These are phyloP conservation scores for Plecotus auritus DNA, from an alignment of 2,113 vertebrate genomes.

Conservation along the genomic window DNA sequence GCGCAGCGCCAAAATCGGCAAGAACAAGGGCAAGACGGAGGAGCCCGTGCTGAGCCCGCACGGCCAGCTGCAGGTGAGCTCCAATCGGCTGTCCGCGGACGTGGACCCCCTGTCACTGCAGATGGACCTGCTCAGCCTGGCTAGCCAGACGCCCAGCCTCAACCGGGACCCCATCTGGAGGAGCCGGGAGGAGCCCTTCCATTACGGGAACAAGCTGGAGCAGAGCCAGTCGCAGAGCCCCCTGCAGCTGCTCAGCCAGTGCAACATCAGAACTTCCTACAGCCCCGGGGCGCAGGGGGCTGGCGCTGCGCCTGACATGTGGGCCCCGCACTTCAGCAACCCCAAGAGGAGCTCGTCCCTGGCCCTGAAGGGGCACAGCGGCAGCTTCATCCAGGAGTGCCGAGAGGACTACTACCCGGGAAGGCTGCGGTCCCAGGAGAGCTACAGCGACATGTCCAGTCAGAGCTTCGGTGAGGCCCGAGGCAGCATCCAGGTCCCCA, in stretches of 20 bases:
- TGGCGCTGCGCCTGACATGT: constrained; percentile 83
- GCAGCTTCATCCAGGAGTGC: constrained; percentile 89
- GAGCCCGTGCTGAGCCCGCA: constrained; percentile 79
- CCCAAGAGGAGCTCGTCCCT: constrained; percentile 88
- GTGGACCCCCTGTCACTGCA: constrained; percentile 97
- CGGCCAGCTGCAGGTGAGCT: constrained; percentile 82
- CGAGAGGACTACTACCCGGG: constrained; percentile 90
- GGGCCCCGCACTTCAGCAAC: constrained; percentile 87
- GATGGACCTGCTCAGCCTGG: constrained; percentile 98
- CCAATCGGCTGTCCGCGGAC: constrained; percentile 89
- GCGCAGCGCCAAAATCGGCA: constrained; percentile 92
- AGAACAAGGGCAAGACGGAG: constrained; percentile 85
- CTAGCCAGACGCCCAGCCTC: constrained; percentile 95
- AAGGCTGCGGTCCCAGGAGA: constrained; percentile 90
- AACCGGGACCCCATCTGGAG: constrained; percentile 94
- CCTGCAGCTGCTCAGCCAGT: constrained; percentile 94
- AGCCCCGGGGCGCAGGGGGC: constrained; percentile 82
- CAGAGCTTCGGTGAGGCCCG: constrained; percentile 90
- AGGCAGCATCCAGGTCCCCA: constrained; percentile 86
- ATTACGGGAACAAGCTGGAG: constrained; percentile 86
- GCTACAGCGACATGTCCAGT: constrained; percentile 90
- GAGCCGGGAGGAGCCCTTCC: constrained; percentile 86
- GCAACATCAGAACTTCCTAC: constrained; percentile 92
- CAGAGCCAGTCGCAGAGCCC: constrained; percentile 86
- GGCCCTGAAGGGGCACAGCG: constrained; percentile 90